These are phyloP conservation scores for Cyanoderma ruficeps DNA, from an alignment of 2,113 vertebrate species.

Conservation along the genomic window DNA sequence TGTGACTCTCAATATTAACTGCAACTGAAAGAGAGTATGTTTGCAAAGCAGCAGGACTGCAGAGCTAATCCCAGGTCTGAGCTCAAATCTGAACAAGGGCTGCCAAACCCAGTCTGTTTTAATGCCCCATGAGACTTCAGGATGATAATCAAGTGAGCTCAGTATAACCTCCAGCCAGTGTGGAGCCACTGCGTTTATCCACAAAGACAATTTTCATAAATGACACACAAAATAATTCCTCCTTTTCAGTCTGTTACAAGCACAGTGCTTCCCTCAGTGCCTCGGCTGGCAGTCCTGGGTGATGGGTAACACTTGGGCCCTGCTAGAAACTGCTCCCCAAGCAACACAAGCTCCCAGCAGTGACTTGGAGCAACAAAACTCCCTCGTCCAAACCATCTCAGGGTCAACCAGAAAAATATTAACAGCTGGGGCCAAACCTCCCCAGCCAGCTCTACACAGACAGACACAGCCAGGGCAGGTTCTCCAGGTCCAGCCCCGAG, in stretches of 20 bases:
- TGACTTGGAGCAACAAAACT: neutral
- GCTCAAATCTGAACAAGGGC: neutral
- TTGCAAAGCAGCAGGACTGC: conserved; percentile 12
- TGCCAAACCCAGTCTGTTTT: neutral
- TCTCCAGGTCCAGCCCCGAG: neutral
- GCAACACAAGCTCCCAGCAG: neutral
- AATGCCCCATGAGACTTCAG: neutral
- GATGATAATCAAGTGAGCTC: neutral
- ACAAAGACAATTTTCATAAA: neutral
- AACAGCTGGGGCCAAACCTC: neutral
- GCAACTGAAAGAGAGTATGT: neutral
- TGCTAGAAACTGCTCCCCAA: neutral
- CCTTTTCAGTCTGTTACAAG: neutral
- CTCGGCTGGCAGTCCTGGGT: neutral
- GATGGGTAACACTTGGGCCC: neutral
- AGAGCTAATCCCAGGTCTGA: conserved; percentile 13
- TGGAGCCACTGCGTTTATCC: neutral
- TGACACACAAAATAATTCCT: neutral
- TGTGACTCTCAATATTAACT: neutral
- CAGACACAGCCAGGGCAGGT: neutral
- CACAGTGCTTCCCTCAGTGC: neutral
- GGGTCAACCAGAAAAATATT: neutral
- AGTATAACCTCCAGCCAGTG: neutral
- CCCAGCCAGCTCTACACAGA: neutral
- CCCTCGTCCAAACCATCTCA: neutral